These are phyloP conservation scores for Dusona sp. DNA, from an alignment of 2,888 invertebrate species.

Conservation along the genomic window DNA sequence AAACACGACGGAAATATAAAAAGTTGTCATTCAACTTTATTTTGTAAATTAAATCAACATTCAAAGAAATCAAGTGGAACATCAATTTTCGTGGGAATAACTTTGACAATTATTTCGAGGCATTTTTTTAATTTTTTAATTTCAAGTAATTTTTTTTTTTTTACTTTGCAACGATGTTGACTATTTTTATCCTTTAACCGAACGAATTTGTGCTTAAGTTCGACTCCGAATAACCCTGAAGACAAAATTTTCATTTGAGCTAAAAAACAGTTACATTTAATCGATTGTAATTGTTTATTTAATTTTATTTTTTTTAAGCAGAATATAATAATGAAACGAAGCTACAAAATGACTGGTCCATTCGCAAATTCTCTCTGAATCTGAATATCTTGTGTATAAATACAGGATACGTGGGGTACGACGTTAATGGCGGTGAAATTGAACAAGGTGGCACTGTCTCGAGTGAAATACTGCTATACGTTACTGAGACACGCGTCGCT, in stretches of 20 bases:
- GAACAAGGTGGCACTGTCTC: conserved; percentile 55
- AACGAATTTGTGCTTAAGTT: not conserved
- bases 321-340: not conserved
- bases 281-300: not conserved
- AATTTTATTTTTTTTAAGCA: not conserved
- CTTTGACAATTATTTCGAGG: not conserved
- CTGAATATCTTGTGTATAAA: not conserved
- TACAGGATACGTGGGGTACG: conserved; percentile 21
- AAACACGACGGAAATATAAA: not conserved
- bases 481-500: conserved; percentile 50
- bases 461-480: conserved; percentile 59
- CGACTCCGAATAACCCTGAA: too few species aligned
- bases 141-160: too few species aligned
- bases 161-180: not conserved
- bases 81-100: not conserved
- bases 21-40: not conserved
- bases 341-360: not conserved
- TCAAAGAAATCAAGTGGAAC: not conserved
- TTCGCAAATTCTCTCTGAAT: not conserved
- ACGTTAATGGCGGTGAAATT: conserved; percentile 49
- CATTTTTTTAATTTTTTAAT: too few species aligned
- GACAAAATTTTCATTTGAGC: too few species aligned
- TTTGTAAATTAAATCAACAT: not conserved
- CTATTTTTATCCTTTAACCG: not conserved
- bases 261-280: too few species aligned